These are phyloP conservation scores for Nibea coibor DNA, from an alignment of 2,113 vertebrate genomes.

Conservation along the genomic window DNA sequence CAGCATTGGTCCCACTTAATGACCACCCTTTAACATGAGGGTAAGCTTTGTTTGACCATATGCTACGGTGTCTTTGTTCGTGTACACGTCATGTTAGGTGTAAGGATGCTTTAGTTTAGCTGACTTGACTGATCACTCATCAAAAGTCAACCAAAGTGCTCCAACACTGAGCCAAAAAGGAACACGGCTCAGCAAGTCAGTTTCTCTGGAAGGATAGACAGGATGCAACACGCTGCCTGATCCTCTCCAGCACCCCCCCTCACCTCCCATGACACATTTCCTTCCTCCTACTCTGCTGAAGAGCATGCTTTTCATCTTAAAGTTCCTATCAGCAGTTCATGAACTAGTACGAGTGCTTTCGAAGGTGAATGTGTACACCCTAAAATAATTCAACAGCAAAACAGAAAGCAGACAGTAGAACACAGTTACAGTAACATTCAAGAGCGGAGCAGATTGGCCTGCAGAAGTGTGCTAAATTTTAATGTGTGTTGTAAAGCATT, in stretches of 20 bases:
- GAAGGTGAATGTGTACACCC: too few relatives aligned
- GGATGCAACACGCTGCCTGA: conserved; percentile 59
- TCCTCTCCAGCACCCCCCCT: conserved; percentile 18
- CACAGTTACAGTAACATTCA: too few relatives aligned
- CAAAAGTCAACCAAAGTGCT: neutral
- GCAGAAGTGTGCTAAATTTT: too few relatives aligned
- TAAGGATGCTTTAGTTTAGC: neutral
- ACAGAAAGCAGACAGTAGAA: too few relatives aligned
- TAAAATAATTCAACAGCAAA: too few relatives aligned
- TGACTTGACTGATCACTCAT: neutral
- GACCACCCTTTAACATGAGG: conserved; percentile 14
- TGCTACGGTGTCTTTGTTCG: neutral
- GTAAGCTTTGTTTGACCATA: neutral
- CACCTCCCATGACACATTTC: conserved; percentile 48
- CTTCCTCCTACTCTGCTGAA: conserved; percentile 61
- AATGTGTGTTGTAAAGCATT: too few relatives aligned
- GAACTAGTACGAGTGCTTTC: neutral
- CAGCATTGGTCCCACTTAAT: conserved; percentile 29
- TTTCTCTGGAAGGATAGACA: conserved; percentile 55
- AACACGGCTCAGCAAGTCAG: conserved; percentile 43
- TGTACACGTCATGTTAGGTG: neutral
- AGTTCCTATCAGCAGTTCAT: neutral
- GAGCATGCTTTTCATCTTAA: neutral
- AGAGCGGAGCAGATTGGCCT: too few relatives aligned
- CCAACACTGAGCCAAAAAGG: neutral